A percentile compares a stretch with the other conserved stretches of the same genome.
These are phyloP conservation scores for Rhinophrynus dorsalis DNA, from an alignment of 2,797 vertebrate genomes.

Conservation along the genomic window DNA sequence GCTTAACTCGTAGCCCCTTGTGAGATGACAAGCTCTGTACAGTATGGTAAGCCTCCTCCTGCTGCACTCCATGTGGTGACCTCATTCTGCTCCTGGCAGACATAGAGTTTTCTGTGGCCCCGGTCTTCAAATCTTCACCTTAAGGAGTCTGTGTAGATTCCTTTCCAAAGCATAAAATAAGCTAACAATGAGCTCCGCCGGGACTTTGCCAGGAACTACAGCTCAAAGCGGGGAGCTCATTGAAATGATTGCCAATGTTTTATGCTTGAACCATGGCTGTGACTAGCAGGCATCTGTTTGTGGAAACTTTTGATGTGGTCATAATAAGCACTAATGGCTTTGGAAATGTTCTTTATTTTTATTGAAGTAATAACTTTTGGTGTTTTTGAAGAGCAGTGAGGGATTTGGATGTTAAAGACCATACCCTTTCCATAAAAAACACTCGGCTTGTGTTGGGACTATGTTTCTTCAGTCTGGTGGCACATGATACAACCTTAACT, in stretches of 20 bases:
- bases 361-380: conserved; percentile 36
- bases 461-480: background rate
- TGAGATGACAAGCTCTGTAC: background rate
- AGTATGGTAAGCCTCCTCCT: background rate
- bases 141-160: conserved; percentile 30
- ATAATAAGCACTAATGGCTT: conserved; percentile 32
- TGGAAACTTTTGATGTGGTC: conserved; percentile 44
- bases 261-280: conserved; percentile 24
- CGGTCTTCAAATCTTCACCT: conserved; percentile 32
- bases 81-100: conserved; percentile 37
- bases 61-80: conserved; percentile 4
- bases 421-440: conserved; percentile 6
- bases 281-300: conserved; percentile 29
- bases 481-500: background rate
- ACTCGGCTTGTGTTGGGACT: background rate
- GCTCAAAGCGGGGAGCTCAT: background rate
- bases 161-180: conserved; percentile 21
- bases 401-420: conserved; percentile 32
- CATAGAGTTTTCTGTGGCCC: conserved; percentile 24
- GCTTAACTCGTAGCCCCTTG: background rate
- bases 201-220: conserved; percentile 32
- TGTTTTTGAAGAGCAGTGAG: conserved; percentile 21
- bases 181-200: conserved; percentile 28
- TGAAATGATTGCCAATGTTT: conserved; percentile 25
- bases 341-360: conserved; percentile 38